Percentiles rank a stretch among this genome's conserved stretches.
These are phyloP conservation scores for Iguana delicatissima DNA, from an alignment of 2,797 vertebrate species.

Conservation along the genomic window DNA sequence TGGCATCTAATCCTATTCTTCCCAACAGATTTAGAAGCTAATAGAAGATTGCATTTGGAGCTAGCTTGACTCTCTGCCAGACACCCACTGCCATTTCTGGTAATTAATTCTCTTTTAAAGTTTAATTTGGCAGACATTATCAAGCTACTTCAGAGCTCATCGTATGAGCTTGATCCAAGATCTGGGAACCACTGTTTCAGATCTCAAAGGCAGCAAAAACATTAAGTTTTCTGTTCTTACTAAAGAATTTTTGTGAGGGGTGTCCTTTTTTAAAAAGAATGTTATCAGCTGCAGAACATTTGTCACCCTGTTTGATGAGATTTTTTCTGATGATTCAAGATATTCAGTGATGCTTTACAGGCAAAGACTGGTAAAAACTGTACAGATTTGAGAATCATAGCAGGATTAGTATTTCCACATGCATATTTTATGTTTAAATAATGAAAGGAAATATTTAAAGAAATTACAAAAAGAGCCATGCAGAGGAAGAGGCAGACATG, in stretches of 20 bases:
- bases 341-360: neutral
- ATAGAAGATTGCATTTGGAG: neutral
- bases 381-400: too few species aligned
- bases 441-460: neutral
- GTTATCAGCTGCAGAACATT: neutral
- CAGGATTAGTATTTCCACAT: neutral
- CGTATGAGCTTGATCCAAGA: neutral
- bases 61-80: constrained; percentile 11
- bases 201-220: constrained; percentile 16
- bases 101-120: constrained; percentile 23
- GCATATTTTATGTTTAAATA: neutral
- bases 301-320: neutral
- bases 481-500: too few species aligned
- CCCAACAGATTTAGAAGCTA: constrained; percentile 26
- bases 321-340: neutral
- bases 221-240: neutral
- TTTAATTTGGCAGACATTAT: constrained; percentile 23
- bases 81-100: constrained; percentile 10
- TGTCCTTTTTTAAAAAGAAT: neutral
- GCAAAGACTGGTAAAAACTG: neutral
- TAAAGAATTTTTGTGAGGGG: neutral
- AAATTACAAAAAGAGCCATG: neutral
- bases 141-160: neutral
- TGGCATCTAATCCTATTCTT: constrained; percentile 13
- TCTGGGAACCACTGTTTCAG: neutral